These are phyloP conservation scores for Silurus aristotelis DNA, from an alignment of 2,797 vertebrate genomes.

Conservation along the genomic window DNA sequence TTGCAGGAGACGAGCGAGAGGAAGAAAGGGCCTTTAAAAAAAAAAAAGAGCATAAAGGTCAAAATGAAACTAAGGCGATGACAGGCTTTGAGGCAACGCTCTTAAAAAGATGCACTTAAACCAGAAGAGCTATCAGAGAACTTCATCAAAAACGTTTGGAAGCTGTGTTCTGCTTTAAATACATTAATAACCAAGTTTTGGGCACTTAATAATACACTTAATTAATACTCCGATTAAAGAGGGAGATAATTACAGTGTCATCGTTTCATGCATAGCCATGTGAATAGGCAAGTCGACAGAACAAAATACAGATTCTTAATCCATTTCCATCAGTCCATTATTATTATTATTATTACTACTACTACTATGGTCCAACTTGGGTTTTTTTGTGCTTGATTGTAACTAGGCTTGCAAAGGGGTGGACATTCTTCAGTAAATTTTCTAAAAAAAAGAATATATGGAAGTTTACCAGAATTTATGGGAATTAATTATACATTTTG, in stretches of 20 bases:
- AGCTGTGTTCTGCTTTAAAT: not conserved
- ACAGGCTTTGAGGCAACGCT: not conserved
- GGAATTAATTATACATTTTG: no score
- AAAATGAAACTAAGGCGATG: not conserved
- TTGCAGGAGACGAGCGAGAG: constrained; percentile 1
- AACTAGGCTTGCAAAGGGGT: no score
- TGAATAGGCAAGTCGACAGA: not conserved
- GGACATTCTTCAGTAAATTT: no score
- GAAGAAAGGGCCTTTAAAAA: not conserved
- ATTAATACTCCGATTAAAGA: not conserved
- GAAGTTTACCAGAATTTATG: no score
- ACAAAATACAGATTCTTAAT: not conserved
- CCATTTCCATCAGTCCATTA: not conserved
- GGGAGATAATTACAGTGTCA: not conserved
- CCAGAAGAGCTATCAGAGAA: constrained; percentile 13
- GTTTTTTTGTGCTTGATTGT: not conserved
- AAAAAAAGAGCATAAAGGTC: not conserved
- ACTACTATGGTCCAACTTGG: not conserved
- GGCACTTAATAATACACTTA: no score
- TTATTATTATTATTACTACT: no score
- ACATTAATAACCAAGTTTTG: not conserved
- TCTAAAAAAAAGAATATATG: no score
- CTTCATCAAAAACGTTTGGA: not conserved
- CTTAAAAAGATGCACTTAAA: constrained; percentile 13
- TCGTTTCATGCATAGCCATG: not conserved